Conservation (phyloP, 2,797 vertebrate species). For the Onychomys arenicola region DNA sequence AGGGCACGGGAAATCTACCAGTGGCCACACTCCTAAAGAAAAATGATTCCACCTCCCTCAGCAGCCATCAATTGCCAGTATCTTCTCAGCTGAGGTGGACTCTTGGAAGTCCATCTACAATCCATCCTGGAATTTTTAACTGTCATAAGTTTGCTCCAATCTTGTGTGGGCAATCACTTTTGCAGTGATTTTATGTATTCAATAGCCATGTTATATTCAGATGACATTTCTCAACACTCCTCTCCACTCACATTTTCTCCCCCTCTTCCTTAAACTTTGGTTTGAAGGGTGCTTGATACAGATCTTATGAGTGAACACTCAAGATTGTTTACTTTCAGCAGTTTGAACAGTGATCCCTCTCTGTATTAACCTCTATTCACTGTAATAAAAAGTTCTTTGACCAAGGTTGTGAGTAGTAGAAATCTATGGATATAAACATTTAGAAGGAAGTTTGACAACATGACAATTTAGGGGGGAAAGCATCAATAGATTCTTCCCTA, state of each 20-base stretch:
- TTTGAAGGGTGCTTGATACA: background rate
- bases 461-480: rapidly evolving
- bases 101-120: background rate
- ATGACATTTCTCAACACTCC: background rate
- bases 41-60: background rate
- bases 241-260: background rate
- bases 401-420: background rate
- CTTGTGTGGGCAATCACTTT: background rate
- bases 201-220: background rate
- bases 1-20: background rate
- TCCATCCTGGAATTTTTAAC: background rate
- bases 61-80: background rate
- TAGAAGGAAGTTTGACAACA: background rate
- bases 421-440: background rate
- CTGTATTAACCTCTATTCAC: background rate
- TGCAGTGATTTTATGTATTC: background rate
- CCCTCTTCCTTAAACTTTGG: background rate
- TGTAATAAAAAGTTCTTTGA: background rate
- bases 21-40: background rate
- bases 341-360: background rate
- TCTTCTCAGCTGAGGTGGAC: background rate
- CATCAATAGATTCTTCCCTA: background rate
- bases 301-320: background rate
- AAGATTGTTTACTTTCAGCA: background rate
- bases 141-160: background rate